Conservation (phyloP, 23 tunicate genomes). For the Styela clava region DNA sequence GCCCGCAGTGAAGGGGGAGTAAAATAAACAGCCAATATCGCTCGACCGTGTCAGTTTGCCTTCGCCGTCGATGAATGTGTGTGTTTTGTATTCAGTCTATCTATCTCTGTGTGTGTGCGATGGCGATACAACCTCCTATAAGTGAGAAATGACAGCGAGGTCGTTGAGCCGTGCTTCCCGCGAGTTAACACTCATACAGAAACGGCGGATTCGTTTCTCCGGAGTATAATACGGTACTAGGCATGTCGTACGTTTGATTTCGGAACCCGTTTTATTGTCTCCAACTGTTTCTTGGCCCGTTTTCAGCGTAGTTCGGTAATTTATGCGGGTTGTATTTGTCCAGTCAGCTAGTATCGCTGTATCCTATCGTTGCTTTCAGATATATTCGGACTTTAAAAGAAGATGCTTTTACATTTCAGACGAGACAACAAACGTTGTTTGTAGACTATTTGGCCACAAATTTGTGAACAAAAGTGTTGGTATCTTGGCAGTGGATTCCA, state of each 20-base stretch:
- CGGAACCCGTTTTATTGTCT: neutral
- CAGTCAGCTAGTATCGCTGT: too few species aligned
- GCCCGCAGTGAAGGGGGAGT: neutral
- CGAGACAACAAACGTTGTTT: too few species aligned
- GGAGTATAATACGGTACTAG: neutral
- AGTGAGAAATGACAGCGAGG: neutral
- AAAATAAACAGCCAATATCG: neutral
- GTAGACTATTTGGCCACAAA: too few species aligned
- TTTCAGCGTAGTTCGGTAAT: too few species aligned
- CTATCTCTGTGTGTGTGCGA: neutral
- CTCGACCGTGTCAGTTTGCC: neutral
- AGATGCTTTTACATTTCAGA: too few species aligned
- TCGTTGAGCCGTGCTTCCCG: conserved; percentile 1
- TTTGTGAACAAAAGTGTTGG: too few species aligned
- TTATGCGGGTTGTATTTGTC: too few species aligned
- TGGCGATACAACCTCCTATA: neutral
- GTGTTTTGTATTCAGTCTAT: neutral
- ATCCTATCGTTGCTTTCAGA: too few species aligned
- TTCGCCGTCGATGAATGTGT: neutral
- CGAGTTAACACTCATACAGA: neutral
- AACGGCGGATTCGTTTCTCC: neutral
- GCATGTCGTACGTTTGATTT: neutral
- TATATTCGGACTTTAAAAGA: too few species aligned
- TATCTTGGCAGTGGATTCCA: too few species aligned
- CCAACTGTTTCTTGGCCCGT: neutral